These are phyloP conservation scores for Solen grandis DNA, from an alignment of 1,140 invertebrate genomes.

Conservation along the genomic window DNA sequence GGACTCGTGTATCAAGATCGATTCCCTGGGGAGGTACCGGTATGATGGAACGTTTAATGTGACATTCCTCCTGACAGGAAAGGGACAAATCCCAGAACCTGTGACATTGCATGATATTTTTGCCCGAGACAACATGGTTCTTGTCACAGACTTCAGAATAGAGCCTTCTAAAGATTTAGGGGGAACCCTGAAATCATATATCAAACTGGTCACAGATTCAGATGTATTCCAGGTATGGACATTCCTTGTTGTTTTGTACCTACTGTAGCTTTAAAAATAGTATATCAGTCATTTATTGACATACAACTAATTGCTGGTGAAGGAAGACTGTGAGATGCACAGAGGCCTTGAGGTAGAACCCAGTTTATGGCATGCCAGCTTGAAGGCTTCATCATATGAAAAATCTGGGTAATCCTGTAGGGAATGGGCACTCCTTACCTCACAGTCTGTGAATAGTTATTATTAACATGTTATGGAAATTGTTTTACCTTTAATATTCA, in stretches of 20 bases:
- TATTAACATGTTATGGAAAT: too few relatives aligned
- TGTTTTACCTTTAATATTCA: too few relatives aligned
- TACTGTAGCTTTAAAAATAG: too few relatives aligned
- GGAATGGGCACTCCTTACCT: too few relatives aligned
- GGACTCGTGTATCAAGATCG: slow-evolving; percentile 38
- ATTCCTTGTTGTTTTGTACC: background rate
- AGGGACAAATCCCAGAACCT: slow-evolving; percentile 21
- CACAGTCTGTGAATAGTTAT: too few relatives aligned
- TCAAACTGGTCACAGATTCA: background rate
- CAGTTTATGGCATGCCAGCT: too few relatives aligned
- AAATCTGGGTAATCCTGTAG: too few relatives aligned
- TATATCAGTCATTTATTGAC: too few relatives aligned
- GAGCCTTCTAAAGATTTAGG: slow-evolving; percentile 25
- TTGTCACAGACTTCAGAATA: slow-evolving; percentile 23
- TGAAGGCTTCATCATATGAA: too few relatives aligned
- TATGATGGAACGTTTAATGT: slow-evolving; percentile 35
- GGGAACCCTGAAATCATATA: slow-evolving; percentile 18
- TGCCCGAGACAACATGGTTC: slow-evolving; percentile 14
- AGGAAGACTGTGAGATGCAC: too few relatives aligned
- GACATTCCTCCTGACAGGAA: slow-evolving; percentile 6
- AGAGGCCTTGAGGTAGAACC: too few relatives aligned
- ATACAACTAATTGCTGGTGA: too few relatives aligned
- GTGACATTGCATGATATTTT: background rate
- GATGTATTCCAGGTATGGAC: background rate
- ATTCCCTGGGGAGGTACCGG: slow-evolving; percentile 27